Conservation (phyloP, 2,113 vertebrate species). For the human region GRCh38 chr5:11806501-11807000, state of each 20-base stretch:
- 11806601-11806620: too few species aligned
- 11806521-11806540: not conserved
- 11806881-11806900: accelerated
- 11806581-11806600: too few species aligned
- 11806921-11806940: not conserved
- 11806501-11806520: not conserved
- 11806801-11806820: not conserved
- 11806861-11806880: not conserved
- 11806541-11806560: not conserved
- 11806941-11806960: not conserved
- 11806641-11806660: not conserved
- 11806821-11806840: not conserved
- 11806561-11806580: not conserved
- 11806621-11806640: not conserved
- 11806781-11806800: too few species aligned
- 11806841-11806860: not conserved
- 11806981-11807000: not conserved
- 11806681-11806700: not conserved
- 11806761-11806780: not conserved
- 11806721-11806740: not conserved
- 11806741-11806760: not conserved
- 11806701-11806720: not conserved
- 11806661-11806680: not conserved
- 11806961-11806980: not conserved
- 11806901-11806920: not conserved